Conservation (phyloP, 2,888 invertebrate genomes). For the Cryptocephalus moraei region DNA sequence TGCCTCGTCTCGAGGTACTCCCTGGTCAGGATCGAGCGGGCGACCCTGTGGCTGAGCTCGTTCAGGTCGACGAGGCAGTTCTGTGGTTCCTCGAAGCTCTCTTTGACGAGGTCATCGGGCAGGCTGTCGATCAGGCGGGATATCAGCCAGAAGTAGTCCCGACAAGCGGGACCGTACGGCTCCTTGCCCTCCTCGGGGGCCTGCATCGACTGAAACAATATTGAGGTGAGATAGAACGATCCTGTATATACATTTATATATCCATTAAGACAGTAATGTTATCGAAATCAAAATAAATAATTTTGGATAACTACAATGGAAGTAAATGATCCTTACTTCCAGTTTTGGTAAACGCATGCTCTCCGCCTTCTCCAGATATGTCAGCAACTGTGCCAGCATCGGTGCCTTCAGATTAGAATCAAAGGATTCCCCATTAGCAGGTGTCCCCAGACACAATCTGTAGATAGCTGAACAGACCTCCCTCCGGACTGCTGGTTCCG, state of each 20-base stretch:
- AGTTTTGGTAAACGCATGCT: slow-evolving; percentile 62
- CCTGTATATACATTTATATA: too few species aligned
- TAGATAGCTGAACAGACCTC: slow-evolving; percentile 92
- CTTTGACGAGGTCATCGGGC: slow-evolving; percentile 68
- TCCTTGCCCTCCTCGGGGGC: slow-evolving; percentile 77
- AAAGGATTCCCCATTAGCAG: slow-evolving; percentile 32
- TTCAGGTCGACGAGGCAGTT: slow-evolving; percentile 59
- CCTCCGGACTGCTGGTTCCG: slow-evolving; percentile 81
- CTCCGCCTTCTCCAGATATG: slow-evolving; percentile 74
- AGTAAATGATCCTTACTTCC: slow-evolving; percentile 30
- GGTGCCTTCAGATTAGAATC: slow-evolving; percentile 63
- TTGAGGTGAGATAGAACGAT: background rate
- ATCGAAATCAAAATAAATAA: too few species aligned
- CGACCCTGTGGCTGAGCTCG: slow-evolving; percentile 50
- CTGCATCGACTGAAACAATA: slow-evolving; percentile 7
- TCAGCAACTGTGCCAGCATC: slow-evolving; percentile 68
- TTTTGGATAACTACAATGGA: too few species aligned
- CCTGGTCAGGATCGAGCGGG: slow-evolving; percentile 62
- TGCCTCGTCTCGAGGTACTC: slow-evolving; percentile 77
- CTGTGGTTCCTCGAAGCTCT: slow-evolving; percentile 46
- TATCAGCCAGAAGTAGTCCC: slow-evolving; percentile 90
- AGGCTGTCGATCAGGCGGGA: slow-evolving; percentile 80
- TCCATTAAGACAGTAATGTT: too few species aligned
- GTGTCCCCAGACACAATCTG: slow-evolving; percentile 67
- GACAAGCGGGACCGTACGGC: slow-evolving; percentile 87